These are phyloP conservation scores for Bambusicola thoracicus DNA, from an alignment of 2,113 vertebrate genomes.

Conservation along the genomic window DNA sequence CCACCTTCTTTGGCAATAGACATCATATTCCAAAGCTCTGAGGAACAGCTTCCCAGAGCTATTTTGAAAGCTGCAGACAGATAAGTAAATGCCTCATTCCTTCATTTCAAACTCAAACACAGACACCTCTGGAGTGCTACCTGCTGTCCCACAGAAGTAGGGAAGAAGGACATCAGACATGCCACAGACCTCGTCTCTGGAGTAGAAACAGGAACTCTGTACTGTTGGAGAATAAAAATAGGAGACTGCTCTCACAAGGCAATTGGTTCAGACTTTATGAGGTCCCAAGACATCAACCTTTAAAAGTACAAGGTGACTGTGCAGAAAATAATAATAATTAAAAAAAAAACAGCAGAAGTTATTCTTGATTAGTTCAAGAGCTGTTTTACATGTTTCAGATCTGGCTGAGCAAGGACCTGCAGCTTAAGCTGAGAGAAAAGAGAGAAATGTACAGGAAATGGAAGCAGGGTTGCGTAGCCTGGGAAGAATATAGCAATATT, in stretches of 20 bases:
- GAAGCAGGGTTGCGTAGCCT: no score
- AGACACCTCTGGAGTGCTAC: background rate
- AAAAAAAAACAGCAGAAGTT: background rate
- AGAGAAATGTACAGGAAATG: no score
- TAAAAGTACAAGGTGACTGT: background rate
- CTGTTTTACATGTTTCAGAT: background rate
- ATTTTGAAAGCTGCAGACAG: slow-evolving; percentile 1
- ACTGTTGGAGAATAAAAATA: background rate
- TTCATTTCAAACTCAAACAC: background rate
- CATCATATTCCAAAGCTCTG: background rate
- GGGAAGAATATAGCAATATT: no score
- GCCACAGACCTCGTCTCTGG: background rate
- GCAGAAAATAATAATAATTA: background rate
- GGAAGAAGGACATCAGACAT: background rate
- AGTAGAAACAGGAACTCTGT: background rate
- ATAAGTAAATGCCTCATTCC: background rate
- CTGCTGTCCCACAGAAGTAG: background rate
- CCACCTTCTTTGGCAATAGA: background rate
- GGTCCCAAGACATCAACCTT: background rate
- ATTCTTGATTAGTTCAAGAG: background rate
- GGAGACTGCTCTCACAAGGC: background rate
- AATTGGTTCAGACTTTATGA: background rate
- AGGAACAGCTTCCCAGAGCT: background rate
- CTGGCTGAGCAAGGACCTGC: background rate
- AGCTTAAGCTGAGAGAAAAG: no score